These are phyloP conservation scores for Gnatocerus cornutus DNA, from an alignment of 2,888 invertebrate genomes.

Conservation along the genomic window DNA sequence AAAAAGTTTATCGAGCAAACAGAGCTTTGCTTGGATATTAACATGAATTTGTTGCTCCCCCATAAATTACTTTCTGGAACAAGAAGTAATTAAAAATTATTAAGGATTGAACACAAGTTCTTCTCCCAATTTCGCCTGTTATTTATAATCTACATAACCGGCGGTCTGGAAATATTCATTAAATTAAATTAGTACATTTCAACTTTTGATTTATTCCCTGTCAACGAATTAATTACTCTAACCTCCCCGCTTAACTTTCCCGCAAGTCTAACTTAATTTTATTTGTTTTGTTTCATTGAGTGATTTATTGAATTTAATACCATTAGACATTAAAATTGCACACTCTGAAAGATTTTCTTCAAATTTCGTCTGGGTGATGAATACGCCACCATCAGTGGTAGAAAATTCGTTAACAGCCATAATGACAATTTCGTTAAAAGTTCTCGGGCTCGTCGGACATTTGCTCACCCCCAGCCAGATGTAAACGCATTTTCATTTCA, in stretches of 20 bases:
- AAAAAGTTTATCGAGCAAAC: not conserved
- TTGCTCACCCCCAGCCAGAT: slow-evolving; percentile 42
- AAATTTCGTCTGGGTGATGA: slow-evolving; percentile 19
- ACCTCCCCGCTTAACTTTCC: slow-evolving; percentile 55
- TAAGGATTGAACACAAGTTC: slow-evolving; percentile 33
- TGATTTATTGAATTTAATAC: slow-evolving; percentile 51
- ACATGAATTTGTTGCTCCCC: slow-evolving; percentile 4
- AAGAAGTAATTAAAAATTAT: slow-evolving; percentile 30
- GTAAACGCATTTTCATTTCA: slow-evolving; percentile 56
- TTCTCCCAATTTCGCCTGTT: slow-evolving; percentile 28
- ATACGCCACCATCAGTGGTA: slow-evolving; percentile 34
- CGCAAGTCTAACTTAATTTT: slow-evolving; percentile 55
- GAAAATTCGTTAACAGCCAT: slow-evolving; percentile 48
- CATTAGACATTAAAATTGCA: slow-evolving; percentile 42
- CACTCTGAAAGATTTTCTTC: slow-evolving; percentile 10
- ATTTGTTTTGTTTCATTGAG: slow-evolving; percentile 54
- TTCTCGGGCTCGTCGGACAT: slow-evolving; percentile 42
- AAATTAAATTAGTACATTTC: slow-evolving; percentile 62
- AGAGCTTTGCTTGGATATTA: slow-evolving; percentile 3
- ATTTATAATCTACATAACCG: slow-evolving; percentile 57
- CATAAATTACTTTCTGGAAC: slow-evolving; percentile 14
- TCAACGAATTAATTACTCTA: slow-evolving; percentile 60
- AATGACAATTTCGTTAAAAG: slow-evolving; percentile 50
- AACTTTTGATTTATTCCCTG: slow-evolving; percentile 60
- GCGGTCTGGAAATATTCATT: slow-evolving; percentile 59